phyloP scores from a whole-genome alignment of 2,888 invertebrate species.

The Mactromeris polynyma region DNA sequence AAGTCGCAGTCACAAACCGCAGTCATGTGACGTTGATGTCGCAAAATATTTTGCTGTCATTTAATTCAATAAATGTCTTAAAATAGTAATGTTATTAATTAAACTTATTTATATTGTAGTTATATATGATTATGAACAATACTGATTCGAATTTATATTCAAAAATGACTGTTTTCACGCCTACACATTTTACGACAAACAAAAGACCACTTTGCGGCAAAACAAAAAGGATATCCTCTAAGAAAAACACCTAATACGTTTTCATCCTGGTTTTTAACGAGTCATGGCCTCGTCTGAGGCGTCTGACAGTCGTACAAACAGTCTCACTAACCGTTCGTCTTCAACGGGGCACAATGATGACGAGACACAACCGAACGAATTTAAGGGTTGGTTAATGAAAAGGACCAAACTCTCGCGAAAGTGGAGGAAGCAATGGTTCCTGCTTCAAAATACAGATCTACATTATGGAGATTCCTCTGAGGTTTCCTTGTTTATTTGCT shows the following conservation, averaged over 20 bases:
- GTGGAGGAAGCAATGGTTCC: constrained; percentile 86
- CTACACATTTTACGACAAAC: constrained; percentile 63
- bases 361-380: constrained; percentile 72
- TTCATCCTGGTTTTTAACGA: constrained; percentile 21
- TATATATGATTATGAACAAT: background rate
- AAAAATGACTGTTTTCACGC: background rate
- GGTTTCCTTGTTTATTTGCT: constrained; percentile 70
- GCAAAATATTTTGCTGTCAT: constrained; percentile 26
- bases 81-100: background rate
- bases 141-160: background rate
- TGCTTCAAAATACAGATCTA: constrained; percentile 83
- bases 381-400: constrained; percentile 86
- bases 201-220: constrained; percentile 54
- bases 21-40: constrained; percentile 39
- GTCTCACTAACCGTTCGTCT: constrained; percentile 70
- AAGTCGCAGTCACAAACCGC: constrained; percentile 44
- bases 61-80: background rate
- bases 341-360: constrained; percentile 75
- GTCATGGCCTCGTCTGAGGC: constrained; percentile 83
- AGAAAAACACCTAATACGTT: constrained; percentile 19
- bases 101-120: background rate
- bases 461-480: constrained; percentile 84
- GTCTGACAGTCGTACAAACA: constrained; percentile 78
- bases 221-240: constrained; percentile 38
- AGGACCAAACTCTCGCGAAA: constrained; percentile 84